Evolutionary conservation across 2,888 invertebrate species (phyloP), one percentile per base, ranked within the genome.

Genomic region (Calameuta idolon): DNA sequence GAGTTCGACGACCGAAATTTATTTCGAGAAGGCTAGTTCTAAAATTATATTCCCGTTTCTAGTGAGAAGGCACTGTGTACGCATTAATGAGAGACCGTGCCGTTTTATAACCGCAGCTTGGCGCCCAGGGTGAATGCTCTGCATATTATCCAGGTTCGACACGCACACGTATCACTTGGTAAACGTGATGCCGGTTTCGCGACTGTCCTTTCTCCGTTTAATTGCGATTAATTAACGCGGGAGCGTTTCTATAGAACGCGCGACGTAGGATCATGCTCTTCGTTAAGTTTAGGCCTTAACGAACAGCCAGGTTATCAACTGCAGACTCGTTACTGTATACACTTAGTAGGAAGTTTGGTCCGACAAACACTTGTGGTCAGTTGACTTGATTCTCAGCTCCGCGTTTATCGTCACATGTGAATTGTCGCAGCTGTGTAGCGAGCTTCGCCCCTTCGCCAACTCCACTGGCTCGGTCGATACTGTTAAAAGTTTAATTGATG

Each of bases 401-500:
- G 40, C 15, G 40, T 40, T 15, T 79, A 78, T 79, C 79, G 84
- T 94, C 93, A 98, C 97, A 98, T 98, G 92, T 98, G 98, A 91
- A 98, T 98, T 81, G 98, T 97, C 77, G 98, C 98, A 69, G 98
- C 98, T 34, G 98, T 98, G 92, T 98, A 98, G 88, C 98, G 95
- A 12, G 98, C 97, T 92, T 98, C 98, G 15, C 97, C 97, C 87
- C 97, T 94, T 86, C 96, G 94, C 96, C 97, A 97, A 87, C 96
- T 95, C 98, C 98, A 98, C 85, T 97, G 97, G 86, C 96, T 97
- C 82, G 98, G 98, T 83, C 98, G 98, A 92, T 98, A 98, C 98
- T 98, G 93, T 15, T 15, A 83, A 93, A 82, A 55, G n/a, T 0
- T 4, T 5, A 15, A 92, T 80, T 79, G 81, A 85, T 81, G 81